A percentile compares a stretch with the other conserved stretches of the same genome.
These are phyloP conservation scores for Amblyteles armatorius DNA, from an alignment of 2,888 invertebrate genomes.

Conservation along the genomic window DNA sequence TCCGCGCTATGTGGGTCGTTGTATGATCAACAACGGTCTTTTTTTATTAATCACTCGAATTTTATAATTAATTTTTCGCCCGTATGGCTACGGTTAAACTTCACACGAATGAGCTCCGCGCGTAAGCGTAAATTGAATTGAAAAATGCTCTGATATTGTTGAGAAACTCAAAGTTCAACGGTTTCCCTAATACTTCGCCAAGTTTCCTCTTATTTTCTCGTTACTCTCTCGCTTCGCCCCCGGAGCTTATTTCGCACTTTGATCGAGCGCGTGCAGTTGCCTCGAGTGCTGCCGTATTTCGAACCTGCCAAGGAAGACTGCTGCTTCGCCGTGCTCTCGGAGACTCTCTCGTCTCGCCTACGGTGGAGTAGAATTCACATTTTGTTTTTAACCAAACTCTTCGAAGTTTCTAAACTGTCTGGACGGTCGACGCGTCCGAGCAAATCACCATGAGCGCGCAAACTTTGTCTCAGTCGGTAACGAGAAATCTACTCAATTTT, in stretches of 20 bases:
- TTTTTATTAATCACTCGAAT: background rate
- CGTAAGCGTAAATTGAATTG: conserved; percentile 22
- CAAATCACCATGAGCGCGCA: background rate
- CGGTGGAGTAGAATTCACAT: conserved; percentile 9
- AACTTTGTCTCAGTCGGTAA: background rate
- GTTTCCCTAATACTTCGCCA: conserved; percentile 10
- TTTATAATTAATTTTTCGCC: background rate
- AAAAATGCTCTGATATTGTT: conserved; percentile 42
- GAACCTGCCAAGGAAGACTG: conserved; percentile 37
- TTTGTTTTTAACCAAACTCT: background rate
- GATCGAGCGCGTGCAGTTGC: conserved; percentile 38
- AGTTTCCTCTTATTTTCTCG: conserved; percentile 21
- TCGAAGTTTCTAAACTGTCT: background rate
- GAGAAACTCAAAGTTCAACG: conserved; percentile 33
- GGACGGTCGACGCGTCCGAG: background rate
- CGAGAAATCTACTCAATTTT: background rate
- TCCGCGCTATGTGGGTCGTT: background rate
- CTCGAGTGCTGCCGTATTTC: conserved; percentile 16
- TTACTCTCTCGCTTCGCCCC: conserved; percentile 11
- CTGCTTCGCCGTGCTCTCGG: conserved; percentile 4
- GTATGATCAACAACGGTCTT: background rate
- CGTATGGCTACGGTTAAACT: background rate
- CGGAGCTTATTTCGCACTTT: conserved; percentile 44
- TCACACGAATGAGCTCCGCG: background rate
- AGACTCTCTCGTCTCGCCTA: background rate